Base-by-base conservation (phyloP, 1,140 invertebrate species). In the Arion vulgaris region DNA sequence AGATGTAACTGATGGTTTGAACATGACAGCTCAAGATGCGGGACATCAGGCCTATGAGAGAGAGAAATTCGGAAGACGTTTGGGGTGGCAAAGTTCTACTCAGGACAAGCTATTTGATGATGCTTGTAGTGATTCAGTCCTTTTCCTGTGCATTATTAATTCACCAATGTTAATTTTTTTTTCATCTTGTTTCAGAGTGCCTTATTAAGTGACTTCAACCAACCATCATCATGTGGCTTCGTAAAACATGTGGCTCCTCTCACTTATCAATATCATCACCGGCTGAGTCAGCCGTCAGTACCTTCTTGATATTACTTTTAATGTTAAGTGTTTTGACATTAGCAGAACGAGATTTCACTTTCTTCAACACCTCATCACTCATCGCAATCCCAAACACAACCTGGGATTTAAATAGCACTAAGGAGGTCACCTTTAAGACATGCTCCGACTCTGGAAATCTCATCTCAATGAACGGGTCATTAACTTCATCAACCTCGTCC, bases 351-450 rank as follows among this genome's bases (percentile, higher is more conserved):
- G 68, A 75, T 45, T 84, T n/a, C 53, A 80, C 77, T 13, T 82
- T 74, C 71, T 85, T 85, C 76, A 85, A 85, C 69, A n/a, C 38
- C 26, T 81, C 75, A 26, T 85, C 84, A 2, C 39, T 66, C 32
- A 51, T 85, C 36, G 80, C 75, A 36, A 32, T 85, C 23, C 75
- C 75, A 5, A 38, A 69, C n/a, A 74, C 80, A 28, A 76, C 39
- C 19, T 85, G 84, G 84, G 69, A 80, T 57, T 45, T 85, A 9
- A 41, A 36, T 0, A 26, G 11, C 32, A 57, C 68, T 5, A 85
- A 78, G 36, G 51, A 79, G 39, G 23, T 85, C 45, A 79, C 80
- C 0, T 82, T 85, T n/a, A 68, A 69, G 41, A 85, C 84, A 17
- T 85, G 84, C 32, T 32, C n/a, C 17, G 75, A 66, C 23, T 78